Evolutionary conservation across 2,888 invertebrate species (phyloP).

Genomic region (Hirtodrosophila histrioides): DNA sequence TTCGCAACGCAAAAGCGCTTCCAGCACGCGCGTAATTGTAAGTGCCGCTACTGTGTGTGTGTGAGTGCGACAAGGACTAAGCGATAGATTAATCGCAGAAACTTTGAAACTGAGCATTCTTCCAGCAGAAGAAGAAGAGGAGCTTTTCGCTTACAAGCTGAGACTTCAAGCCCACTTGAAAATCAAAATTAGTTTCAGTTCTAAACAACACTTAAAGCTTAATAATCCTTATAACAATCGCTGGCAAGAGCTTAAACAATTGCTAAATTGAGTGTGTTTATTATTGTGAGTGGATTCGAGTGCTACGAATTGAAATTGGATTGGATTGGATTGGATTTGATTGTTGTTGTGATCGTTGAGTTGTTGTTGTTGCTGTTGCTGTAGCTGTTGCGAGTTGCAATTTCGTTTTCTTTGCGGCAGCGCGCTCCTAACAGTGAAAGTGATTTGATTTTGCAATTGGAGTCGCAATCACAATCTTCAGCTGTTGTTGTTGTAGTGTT

Average conservation of each 20-base stretch:
- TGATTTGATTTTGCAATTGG: conserved; percentile 82
- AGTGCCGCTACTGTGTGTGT: conserved; percentile 38
- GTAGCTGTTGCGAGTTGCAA: conserved; percentile 42
- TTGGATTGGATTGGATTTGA: conserved; percentile 41
- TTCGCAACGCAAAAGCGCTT: neutral
- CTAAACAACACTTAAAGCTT: neutral
- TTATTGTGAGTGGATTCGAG: conserved; percentile 35
- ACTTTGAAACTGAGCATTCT: no score
- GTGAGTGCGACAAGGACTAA: conserved; percentile 21
- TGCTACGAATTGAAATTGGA: conserved; percentile 44
- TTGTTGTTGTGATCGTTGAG: conserved; percentile 6
- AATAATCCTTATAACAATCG: neutral
- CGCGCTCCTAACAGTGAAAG: conserved; percentile 78
- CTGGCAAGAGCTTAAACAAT: conserved; percentile 26
- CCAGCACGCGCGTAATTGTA: conserved; percentile 30
- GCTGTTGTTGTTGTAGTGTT: conserved; percentile 27
- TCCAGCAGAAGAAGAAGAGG: no score
- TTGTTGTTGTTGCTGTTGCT: conserved; percentile 21
- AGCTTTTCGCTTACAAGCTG: no score
- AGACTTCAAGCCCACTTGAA: neutral
- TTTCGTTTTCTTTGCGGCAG: conserved; percentile 56
- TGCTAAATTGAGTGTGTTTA: conserved; percentile 38
- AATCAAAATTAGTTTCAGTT: conserved; percentile 8
- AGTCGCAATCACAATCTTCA: conserved; percentile 50
- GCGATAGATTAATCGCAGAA: no score